A percentile compares a stretch with the other conserved stretches of the same genome.
phyloP scores from a whole-genome alignment of 2,797 vertebrate species.

The Xenentodon cancila region DNA sequence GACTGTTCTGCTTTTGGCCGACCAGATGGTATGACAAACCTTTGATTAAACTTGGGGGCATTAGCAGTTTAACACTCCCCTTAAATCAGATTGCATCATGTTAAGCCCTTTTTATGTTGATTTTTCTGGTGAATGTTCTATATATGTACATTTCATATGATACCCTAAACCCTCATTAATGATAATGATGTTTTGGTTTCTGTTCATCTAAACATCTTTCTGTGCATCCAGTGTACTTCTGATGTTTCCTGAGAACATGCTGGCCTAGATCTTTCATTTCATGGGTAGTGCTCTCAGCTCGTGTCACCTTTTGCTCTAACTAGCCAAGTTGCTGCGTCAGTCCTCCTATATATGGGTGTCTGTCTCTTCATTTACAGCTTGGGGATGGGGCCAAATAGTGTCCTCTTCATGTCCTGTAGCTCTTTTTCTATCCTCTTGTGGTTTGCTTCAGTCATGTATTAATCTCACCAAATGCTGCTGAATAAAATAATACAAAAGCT shows the following conservation, averaged over 20 bases:
- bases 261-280: conserved; percentile 48
- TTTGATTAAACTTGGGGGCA: not conserved
- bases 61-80: not conserved
- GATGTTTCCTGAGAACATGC: conserved; percentile 8
- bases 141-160: conserved; percentile 14
- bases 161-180: conserved; percentile 22
- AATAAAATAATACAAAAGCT: not conserved
- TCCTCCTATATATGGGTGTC: conserved; percentile 11
- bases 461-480: not conserved
- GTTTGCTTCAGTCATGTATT: conserved; percentile 15
- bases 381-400: conserved; percentile 21
- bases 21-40: conserved; percentile 90
- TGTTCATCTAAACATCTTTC: no score
- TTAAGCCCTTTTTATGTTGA: no score
- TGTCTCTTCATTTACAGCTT: conserved; percentile 19
- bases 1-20: conserved; percentile 94
- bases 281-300: conserved; percentile 7
- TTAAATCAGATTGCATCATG: no score
- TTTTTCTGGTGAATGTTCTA: not conserved
- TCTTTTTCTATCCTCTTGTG: conserved; percentile 12
- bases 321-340: conserved; percentile 38
- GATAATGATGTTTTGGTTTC: conserved; percentile 24
- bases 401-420: conserved; percentile 22
- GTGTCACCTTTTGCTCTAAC: conserved; percentile 31
- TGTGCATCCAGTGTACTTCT: conserved; percentile 15